Conservation (phyloP, 2,888 invertebrate species). For the Hypomecis atomaria region DNA sequence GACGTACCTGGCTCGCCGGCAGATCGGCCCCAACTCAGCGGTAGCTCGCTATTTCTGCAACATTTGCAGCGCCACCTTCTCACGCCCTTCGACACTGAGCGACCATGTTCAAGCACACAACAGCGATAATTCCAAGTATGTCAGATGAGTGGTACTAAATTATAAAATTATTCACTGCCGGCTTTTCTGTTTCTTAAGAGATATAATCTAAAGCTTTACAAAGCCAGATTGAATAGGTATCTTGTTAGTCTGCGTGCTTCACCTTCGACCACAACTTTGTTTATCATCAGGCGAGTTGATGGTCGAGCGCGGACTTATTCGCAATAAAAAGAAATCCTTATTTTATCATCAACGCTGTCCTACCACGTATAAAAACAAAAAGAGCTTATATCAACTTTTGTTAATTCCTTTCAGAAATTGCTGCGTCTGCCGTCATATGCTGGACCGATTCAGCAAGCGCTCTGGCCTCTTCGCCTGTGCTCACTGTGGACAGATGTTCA, state of each 20-base stretch:
- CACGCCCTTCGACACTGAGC: constrained; percentile 60
- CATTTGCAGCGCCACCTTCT: constrained; percentile 67
- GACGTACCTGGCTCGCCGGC: constrained; percentile 53
- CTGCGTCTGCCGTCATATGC: constrained; percentile 66
- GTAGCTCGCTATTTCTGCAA: constrained; percentile 62
- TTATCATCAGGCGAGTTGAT: too few relatives aligned
- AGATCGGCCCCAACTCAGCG: constrained; percentile 27
- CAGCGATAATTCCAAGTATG: constrained; percentile 62
- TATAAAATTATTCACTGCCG: too few relatives aligned
- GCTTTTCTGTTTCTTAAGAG: too few relatives aligned
- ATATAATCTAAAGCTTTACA: too few relatives aligned
- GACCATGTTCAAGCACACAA: constrained; percentile 67
- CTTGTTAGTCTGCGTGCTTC: too few relatives aligned
- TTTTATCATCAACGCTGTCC: background rate
- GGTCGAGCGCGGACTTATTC: too few relatives aligned
- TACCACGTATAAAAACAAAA: background rate
- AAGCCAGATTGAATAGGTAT: too few relatives aligned
- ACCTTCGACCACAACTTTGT: too few relatives aligned
- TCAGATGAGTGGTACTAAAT: background rate
- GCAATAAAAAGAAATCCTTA: too few relatives aligned
- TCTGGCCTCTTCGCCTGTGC: constrained; percentile 59
- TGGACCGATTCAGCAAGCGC: constrained; percentile 49
- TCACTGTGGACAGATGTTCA: constrained; percentile 69
- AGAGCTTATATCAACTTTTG: background rate
- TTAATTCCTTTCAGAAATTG: constrained; percentile 57